A percentile compares a stretch with the other conserved stretches of the same genome.
Evolutionary conservation across 2,113 vertebrate species (phyloP).

Genomic region (Antennarius striatus): DNA sequence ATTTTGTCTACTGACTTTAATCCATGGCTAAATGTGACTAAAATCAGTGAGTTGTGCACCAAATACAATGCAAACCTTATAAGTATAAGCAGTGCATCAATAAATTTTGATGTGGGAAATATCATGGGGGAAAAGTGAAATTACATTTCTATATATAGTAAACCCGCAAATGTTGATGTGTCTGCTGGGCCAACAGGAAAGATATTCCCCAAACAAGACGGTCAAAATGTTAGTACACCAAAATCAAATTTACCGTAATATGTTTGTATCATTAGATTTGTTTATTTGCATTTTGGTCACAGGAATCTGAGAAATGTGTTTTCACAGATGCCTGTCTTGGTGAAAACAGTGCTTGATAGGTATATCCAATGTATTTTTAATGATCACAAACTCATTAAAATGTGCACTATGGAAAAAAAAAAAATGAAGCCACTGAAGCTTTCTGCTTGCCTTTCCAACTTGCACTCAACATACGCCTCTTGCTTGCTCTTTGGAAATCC

Average conservation of each 20-base stretch:
- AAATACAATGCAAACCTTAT: constrained; percentile 50
- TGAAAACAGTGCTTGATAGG: no score
- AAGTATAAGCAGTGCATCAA: constrained; percentile 49
- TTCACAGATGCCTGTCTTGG: no score
- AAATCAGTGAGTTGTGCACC: constrained; percentile 57
- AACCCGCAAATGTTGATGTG: constrained; percentile 36
- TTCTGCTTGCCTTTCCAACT: not conserved
- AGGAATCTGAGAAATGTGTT: no score
- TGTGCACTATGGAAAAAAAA: not conserved
- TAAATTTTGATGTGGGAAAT: constrained; percentile 55
- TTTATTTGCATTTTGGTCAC: no score
- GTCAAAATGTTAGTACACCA: not conserved
- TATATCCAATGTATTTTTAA: not conserved
- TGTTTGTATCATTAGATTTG: no score
- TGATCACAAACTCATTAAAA: not conserved
- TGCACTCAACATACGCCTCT: constrained; percentile 9
- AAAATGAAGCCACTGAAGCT: not conserved
- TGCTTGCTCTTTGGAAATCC: constrained; percentile 36
- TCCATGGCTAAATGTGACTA: constrained; percentile 56
- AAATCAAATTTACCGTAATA: no score
- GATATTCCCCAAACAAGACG: constrained; percentile 10
- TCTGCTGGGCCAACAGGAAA: constrained; percentile 3
- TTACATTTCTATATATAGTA: constrained; percentile 50
- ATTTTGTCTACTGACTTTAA: constrained; percentile 50
- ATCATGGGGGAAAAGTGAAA: constrained; percentile 46